Percentiles rank a stretch among this genome's conserved stretches.
Evolutionary conservation across 2,888 invertebrate genomes (phyloP).

Genomic region (Mimachlamys varia): DNA sequence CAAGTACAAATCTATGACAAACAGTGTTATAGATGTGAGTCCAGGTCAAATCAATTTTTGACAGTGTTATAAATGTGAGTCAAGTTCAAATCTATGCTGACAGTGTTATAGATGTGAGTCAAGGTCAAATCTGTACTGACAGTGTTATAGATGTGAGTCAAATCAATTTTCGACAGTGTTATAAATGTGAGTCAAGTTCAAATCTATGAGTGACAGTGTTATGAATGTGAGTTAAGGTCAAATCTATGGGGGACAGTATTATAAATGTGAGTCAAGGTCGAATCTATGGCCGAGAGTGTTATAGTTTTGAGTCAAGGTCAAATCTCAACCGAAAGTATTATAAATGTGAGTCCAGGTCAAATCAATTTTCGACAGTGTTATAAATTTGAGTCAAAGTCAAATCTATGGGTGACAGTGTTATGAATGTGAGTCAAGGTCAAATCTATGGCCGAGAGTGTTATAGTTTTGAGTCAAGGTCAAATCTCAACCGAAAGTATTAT

Average conservation of each 20-base stretch:
- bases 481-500: conserved; percentile 58
- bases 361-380: conserved; percentile 51
- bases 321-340: conserved; percentile 61
- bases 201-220: conserved; percentile 36
- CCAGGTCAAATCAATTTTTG: neutral
- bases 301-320: conserved; percentile 73
- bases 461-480: conserved; percentile 71
- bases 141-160: conserved; percentile 76
- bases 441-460: conserved; percentile 56
- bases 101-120: neutral
- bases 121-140: conserved; percentile 41
- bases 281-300: conserved; percentile 32
- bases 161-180: conserved; percentile 47
- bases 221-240: conserved; percentile 73
- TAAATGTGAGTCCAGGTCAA: neutral
- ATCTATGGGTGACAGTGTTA: conserved; percentile 55
- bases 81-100: neutral
- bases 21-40: conserved; percentile 75
- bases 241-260: conserved; percentile 35
- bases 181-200: conserved; percentile 73
- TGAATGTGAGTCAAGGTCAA: conserved; percentile 71
- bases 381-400: conserved; percentile 70
- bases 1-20: neutral
- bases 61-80: conserved; percentile 74
- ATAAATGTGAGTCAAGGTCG: conserved; percentile 74